Evolutionary conservation across 2,888 invertebrate species (phyloP).

Genomic region (Drosophila kokeensis): DNA sequence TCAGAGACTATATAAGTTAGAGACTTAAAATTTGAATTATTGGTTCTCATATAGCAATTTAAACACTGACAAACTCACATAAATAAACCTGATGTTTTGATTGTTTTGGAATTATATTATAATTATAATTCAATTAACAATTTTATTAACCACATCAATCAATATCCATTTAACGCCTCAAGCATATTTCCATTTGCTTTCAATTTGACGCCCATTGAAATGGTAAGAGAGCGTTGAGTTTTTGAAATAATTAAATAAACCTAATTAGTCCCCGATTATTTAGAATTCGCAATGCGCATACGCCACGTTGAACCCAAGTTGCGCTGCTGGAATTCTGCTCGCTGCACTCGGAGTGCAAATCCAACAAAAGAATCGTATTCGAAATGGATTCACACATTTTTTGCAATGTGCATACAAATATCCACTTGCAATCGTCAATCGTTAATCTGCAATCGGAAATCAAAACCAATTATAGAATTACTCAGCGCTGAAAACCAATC

Average conservation of each 20-base stretch:
- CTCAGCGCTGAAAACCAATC: constrained; percentile 31
- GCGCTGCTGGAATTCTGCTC: not conserved
- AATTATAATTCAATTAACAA: not conserved
- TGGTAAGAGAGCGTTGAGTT: not conserved
- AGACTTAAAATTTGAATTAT: not conserved
- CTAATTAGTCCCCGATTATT: not conserved
- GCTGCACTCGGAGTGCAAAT: not conserved
- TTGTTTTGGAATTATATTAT: not conserved
- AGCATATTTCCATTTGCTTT: not conserved
- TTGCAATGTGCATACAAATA: constrained; percentile 35
- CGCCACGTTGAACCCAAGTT: not conserved
- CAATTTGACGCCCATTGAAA: not conserved
- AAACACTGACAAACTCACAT: not conserved
- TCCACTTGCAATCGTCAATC: constrained; percentile 22
- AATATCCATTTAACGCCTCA: too few relatives aligned
- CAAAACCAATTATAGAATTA: constrained; percentile 16
- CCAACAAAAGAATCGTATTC: not conserved
- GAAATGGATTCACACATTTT: constrained; percentile 1
- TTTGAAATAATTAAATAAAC: not conserved
- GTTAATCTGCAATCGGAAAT: constrained; percentile 19
- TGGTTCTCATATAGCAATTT: not conserved
- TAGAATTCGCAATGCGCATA: not conserved
- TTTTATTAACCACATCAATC: not conserved
- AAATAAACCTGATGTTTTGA: not conserved
- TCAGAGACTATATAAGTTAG: not conserved